Conservation (phyloP, 2,888 invertebrate genomes). For the Agrochola lota region DNA sequence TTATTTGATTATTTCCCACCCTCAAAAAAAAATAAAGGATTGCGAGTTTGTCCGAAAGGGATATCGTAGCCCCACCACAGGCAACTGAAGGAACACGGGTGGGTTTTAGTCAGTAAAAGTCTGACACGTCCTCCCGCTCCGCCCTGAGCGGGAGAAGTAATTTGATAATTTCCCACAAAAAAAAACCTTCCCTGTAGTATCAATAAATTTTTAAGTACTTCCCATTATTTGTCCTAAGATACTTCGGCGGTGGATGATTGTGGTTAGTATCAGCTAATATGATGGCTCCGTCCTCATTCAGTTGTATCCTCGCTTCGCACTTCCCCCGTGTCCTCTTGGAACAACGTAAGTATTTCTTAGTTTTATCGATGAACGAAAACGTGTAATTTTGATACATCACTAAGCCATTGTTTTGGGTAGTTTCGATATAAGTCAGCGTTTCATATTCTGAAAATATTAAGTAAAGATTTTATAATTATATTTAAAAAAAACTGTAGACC, state of each 20-base stretch:
- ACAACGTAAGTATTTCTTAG: constrained; percentile 68
- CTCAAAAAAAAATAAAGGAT: no score
- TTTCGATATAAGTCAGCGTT: constrained; percentile 44
- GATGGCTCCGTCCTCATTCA: constrained; percentile 52
- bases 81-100: no score
- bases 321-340: constrained; percentile 67
- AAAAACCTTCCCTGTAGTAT: neutral
- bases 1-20: no score
- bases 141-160: no score
- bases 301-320: constrained; percentile 64
- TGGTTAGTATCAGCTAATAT: constrained; percentile 57
- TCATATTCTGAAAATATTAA: constrained; percentile 43
- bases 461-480: no score
- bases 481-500: neutral
- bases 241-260: constrained; percentile 65
- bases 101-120: no score
- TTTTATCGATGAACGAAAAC: constrained; percentile 65
- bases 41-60: no score
- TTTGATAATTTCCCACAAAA: no score
- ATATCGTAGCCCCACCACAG: no score
- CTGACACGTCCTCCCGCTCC: no score
- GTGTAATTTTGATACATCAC: constrained; percentile 64
- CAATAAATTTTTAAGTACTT: constrained; percentile 42
- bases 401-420: constrained; percentile 42
- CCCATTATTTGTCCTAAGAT: constrained; percentile 34